phyloP scores from a whole-genome alignment of 2,797 vertebrate genomes.

The Lepilemur ruficaudatus region DNA sequence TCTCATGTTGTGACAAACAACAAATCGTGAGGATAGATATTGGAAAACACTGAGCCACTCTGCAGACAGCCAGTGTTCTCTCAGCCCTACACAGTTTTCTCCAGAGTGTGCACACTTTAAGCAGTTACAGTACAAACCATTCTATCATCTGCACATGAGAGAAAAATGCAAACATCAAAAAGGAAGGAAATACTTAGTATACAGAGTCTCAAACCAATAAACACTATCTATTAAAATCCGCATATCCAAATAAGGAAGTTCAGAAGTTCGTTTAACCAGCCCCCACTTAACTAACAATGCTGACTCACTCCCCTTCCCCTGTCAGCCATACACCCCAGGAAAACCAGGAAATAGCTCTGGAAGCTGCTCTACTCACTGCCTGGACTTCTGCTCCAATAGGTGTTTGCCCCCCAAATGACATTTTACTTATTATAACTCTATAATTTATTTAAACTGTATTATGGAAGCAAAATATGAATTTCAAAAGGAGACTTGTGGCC shows the following conservation, averaged over 20 bases:
- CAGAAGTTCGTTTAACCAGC: not conserved
- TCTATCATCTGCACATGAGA: not conserved
- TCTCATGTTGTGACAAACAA: not conserved
- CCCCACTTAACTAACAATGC: not conserved
- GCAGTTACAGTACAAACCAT: not conserved
- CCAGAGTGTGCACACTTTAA: not conserved
- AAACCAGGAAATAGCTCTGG: not conserved
- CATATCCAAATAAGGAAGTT: not conserved
- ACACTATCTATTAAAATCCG: not conserved
- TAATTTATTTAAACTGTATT: not conserved
- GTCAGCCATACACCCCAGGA: accelerated
- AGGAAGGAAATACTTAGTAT: not conserved
- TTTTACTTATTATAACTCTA: not conserved
- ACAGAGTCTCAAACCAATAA: not conserved
- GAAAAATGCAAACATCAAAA: not conserved
- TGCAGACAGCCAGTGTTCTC: not conserved
- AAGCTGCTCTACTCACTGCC: accelerated
- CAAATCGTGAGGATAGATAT: not conserved
- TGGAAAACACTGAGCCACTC: not conserved
- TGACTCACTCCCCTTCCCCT: not conserved
- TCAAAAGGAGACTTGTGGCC: not conserved
- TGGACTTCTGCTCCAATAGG: not conserved
- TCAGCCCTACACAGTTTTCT: not conserved
- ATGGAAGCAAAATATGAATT: not conserved
- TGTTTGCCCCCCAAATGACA: not conserved